Evolutionary conservation across 2,888 invertebrate species (phyloP), one percentile per base, ranked within the genome.

Genomic region (Listrodromus nycthemerus): DNA sequence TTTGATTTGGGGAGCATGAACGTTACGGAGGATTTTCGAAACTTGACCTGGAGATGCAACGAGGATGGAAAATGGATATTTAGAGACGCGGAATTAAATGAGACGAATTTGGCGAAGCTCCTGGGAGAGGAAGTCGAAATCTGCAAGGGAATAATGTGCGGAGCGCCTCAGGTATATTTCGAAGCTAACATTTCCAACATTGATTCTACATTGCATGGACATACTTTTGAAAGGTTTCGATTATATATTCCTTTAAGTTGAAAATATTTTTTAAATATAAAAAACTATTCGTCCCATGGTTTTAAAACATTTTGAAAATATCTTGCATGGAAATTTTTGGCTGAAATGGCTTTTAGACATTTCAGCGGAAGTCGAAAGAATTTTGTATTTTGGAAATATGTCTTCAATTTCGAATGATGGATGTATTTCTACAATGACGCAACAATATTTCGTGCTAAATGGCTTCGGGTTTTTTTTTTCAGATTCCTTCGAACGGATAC

Each of bases 401-500:
- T n/a, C 48, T 16, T n/a, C 16, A 48, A n/a, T 1, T 88, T 8
- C 45, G 55, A 50, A 24, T 1, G 37, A 65, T 33, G 33, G 3
- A 65, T 19, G 19, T 19, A n/a, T n/a, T 48, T n/a, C 48, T 16
- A 48, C 16, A 48, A n/a, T n/a, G 5, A 5, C 10, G 50, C 10
- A 50, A 19, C 1, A n/a, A 16, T 50, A 6, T 6, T 50, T n/a
- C n/a, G n/a, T n/a, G n/a, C n/a, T n/a, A n/a, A n/a, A 19, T 50
- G 2, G n/a, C n/a, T 50, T n/a, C n/a, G n/a, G 16, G 7, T 52
- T 52, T 63, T 75, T 63, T 27, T n/a, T n/a, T 10, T 52, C 80
- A 92, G 92, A 75, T 89, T 61, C 90, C 92, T 19, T 85, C 86
- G 8, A 93, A 94, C 83, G 94, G 94, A 33, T 94, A 93, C 71